A percentile compares a stretch with the other conserved stretches of the same genome.
These are phyloP conservation scores for Drosophila guanche DNA, from an alignment of 1,140 invertebrate genomes.

Conservation along the genomic window DNA sequence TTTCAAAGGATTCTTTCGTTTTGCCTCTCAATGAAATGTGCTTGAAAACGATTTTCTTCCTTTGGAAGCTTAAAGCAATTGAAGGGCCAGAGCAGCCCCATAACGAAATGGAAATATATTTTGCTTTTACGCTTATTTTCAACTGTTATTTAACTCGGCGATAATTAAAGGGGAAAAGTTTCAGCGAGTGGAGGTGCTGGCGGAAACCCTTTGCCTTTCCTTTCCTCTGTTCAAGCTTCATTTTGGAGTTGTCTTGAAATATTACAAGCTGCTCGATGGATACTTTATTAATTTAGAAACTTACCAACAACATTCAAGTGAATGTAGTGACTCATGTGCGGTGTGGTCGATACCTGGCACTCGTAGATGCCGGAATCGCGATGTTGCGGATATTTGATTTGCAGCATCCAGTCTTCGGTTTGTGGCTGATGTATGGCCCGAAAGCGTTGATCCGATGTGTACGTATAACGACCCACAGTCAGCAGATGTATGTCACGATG, in stretches of 20 bases:
- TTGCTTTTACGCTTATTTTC: slow-evolving; percentile 24
- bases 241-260: neutral
- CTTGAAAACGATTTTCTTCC: slow-evolving; percentile 22
- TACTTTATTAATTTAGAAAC: slow-evolving; percentile 79
- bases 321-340: slow-evolving; percentile 94
- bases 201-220: neutral
- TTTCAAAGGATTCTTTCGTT: slow-evolving; percentile 38
- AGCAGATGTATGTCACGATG: slow-evolving; percentile 94
- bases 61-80: slow-evolving; percentile 34
- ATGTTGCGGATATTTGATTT: slow-evolving; percentile 92
- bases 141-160: slow-evolving; percentile 32
- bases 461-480: slow-evolving; percentile 95
- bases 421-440: slow-evolving; percentile 92
- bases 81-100: slow-evolving; percentile 11
- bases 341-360: slow-evolving; percentile 95
- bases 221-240: neutral
- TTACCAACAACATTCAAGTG: slow-evolving; percentile 94
- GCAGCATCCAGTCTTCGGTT: slow-evolving; percentile 94
- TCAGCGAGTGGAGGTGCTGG: neutral
- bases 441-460: slow-evolving; percentile 95
- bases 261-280: no score
- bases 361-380: slow-evolving; percentile 93
- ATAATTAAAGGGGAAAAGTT: slow-evolving; percentile 30
- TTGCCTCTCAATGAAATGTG: slow-evolving; percentile 7
- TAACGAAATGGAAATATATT: slow-evolving; percentile 20